A percentile compares a stretch with the other conserved stretches of the same genome.
These are phyloP conservation scores for Tachuris rubrigastra DNA, from an alignment of 2,113 vertebrate species.

Conservation along the genomic window DNA sequence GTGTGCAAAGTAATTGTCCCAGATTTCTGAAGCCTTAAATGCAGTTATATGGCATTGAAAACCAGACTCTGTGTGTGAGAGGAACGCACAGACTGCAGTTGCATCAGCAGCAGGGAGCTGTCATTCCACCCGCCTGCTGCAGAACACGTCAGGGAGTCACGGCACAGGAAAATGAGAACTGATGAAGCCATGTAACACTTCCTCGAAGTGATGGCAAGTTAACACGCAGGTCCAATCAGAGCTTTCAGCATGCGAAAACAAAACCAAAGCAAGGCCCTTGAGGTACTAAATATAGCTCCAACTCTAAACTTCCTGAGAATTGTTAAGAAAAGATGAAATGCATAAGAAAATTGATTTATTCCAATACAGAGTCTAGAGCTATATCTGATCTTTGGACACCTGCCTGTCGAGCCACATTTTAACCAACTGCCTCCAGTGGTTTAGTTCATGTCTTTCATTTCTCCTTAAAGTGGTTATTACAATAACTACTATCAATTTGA, in stretches of 20 bases:
- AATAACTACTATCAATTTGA: not conserved
- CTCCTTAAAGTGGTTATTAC: not conserved
- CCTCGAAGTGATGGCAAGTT: slow-evolving; percentile 30
- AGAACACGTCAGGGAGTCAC: not conserved
- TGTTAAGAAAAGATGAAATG: not conserved
- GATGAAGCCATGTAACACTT: slow-evolving; percentile 37
- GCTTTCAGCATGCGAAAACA: not conserved
- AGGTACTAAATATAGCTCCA: slow-evolving; percentile 21
- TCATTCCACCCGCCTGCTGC: not conserved
- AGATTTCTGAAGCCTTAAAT: not conserved
- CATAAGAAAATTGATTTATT: not conserved
- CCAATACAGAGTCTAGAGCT: not conserved
- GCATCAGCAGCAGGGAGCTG: slow-evolving; percentile 16
- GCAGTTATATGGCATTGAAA: not conserved
- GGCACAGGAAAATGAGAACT: not conserved
- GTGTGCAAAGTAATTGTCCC: not conserved
- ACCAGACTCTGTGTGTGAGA: not conserved
- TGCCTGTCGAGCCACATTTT: not conserved
- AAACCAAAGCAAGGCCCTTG: slow-evolving; percentile 27
- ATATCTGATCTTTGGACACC: not conserved
- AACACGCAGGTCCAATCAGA: slow-evolving; percentile 12
- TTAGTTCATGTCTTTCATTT: not conserved
- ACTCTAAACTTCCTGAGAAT: not conserved
- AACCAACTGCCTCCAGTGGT: not conserved
- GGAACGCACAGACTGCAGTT: not conserved